Base-by-base conservation (phyloP, 2,888 invertebrate genomes). In the Eupithecia subumbrata region DNA sequence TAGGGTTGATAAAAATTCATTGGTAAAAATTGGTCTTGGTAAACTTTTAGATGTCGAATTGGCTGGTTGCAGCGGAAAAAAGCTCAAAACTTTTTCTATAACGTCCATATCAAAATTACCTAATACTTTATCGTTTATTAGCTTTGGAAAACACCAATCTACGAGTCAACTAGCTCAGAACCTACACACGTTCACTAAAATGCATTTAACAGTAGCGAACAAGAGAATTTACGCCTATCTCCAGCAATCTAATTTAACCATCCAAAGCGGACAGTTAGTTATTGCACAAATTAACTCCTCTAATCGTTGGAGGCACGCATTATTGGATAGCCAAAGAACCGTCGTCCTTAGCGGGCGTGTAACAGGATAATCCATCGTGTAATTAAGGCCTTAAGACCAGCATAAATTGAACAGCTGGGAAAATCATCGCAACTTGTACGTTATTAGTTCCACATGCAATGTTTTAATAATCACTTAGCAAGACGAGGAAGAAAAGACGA, bases 181-280 rank as follows among this genome's bases (percentile, higher is more conserved):
- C 60, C 3, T 25, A 25, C 25, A 25, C 63, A 63, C 34, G 18
- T 34, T 64, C 30, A 64, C 30, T 60, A 64, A 34, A 64, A 64
- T 64, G 34, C 30, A 34, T 64, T 64, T 64, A 64, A 45, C 73
- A 74, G 48, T 66, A 70, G 52, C 70, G 22, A 69, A 52, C 16
- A 25, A 69, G 52, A 66, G 43, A 43, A 43, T 34, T 71, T 48
- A 64, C 45, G 16, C n/a, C 14, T 67, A 72, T 71, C 68, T 69
- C 86, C 86, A 64, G n/a, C 84, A 87, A 88, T 40, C 90, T 85
- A 87, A 85, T 85, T 85, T 82, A 83, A 83, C 81, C 78, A 82
- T 25, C 84, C 83, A 87, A 89, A 89, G 88, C 89, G 88, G 91
- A 91, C 89, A 83, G 90, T 87, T 86, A 89, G 85, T 91, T 91